Evolutionary conservation across 2,888 invertebrate species (phyloP).

Genomic region (Amphipoea oculea): DNA sequence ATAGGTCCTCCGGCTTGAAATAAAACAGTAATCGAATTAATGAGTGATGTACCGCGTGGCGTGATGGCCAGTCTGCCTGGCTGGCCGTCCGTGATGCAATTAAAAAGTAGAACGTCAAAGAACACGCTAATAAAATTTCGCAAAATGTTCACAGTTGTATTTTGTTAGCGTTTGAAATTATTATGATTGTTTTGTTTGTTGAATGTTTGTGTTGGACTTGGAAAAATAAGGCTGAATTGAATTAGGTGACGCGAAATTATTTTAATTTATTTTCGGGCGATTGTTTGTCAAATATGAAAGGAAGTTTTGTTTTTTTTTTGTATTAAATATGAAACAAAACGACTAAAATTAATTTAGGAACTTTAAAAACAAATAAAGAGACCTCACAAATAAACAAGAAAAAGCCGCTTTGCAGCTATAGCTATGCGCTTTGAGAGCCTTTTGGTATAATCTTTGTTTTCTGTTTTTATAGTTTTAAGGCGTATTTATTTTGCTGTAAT

Average conservation of each 20-base stretch:
- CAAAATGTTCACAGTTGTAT: conserved; percentile 50
- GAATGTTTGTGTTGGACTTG: conserved; percentile 47
- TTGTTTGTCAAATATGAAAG: not conserved
- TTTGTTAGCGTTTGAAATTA: conserved; percentile 49
- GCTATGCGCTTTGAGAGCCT: no score
- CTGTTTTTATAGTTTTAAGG: no score
- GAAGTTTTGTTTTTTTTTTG: not conserved
- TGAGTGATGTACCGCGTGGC: conserved; percentile 16
- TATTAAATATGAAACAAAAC: not conserved
- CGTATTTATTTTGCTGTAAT: no score
- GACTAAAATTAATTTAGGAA: conserved; percentile 10
- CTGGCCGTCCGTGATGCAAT: conserved; percentile 63
- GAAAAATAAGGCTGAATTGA: conserved; percentile 44
- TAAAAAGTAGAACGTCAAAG: conserved; percentile 68
- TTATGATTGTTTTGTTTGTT: conserved; percentile 38
- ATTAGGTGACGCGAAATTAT: conserved; percentile 33
- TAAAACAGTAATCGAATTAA: conserved; percentile 51
- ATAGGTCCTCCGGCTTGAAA: conserved; percentile 33
- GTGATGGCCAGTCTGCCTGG: conserved; percentile 21
- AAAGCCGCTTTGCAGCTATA: conserved; percentile 19
- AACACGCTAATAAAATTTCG: conserved; percentile 59
- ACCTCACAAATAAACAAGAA: conserved; percentile 38
- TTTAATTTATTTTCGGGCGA: conserved; percentile 20
- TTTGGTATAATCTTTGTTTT: no score
- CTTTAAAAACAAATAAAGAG: conserved; percentile 18